Conservation (phyloP, 2,113 vertebrate species). For the Ameiurus melas region DNA sequence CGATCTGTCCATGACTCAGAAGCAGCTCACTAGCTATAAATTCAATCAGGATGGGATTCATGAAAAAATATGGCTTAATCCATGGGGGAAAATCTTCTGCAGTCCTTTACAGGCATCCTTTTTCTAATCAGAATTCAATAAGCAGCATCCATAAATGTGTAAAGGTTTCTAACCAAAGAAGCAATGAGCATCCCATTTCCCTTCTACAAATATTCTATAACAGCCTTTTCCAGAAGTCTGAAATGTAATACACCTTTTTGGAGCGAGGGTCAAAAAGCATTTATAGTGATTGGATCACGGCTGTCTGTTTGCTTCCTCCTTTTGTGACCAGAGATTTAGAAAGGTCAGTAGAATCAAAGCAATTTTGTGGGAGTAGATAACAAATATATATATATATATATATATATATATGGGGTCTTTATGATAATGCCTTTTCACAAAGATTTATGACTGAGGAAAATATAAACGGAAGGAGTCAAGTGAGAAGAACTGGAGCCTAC, state of each 20-base stretch:
- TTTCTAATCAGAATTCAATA: constrained; percentile 39
- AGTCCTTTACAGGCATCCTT: constrained; percentile 24
- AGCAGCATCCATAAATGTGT: constrained; percentile 21
- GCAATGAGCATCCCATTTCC: constrained; percentile 5
- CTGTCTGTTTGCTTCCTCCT: constrained; percentile 30
- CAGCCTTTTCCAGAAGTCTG: constrained; percentile 7
- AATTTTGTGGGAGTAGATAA: constrained; percentile 26
- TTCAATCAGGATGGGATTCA: constrained; percentile 12
- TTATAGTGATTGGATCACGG: constrained; percentile 37
- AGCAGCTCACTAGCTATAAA: constrained; percentile 16
- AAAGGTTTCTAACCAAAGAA: constrained; percentile 14
- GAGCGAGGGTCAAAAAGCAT: constrained; percentile 41
- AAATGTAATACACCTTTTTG: constrained; percentile 32
- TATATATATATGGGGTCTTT: not conserved
- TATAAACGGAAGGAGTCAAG: not conserved
- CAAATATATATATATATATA: too few species aligned
- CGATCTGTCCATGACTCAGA: not conserved
- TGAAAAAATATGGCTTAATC: constrained; percentile 48
- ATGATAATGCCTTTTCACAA: not conserved
- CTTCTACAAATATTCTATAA: constrained; percentile 19
- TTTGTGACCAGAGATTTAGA: constrained; percentile 34
- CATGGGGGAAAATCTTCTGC: constrained; percentile 41
- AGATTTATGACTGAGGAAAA: not conserved
- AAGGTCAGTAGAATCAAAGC: constrained; percentile 33
- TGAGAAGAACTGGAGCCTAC: not conserved